These are phyloP conservation scores for Halcyon leucocephala DNA, from an alignment of 2,797 vertebrate genomes.

Conservation along the genomic window DNA sequence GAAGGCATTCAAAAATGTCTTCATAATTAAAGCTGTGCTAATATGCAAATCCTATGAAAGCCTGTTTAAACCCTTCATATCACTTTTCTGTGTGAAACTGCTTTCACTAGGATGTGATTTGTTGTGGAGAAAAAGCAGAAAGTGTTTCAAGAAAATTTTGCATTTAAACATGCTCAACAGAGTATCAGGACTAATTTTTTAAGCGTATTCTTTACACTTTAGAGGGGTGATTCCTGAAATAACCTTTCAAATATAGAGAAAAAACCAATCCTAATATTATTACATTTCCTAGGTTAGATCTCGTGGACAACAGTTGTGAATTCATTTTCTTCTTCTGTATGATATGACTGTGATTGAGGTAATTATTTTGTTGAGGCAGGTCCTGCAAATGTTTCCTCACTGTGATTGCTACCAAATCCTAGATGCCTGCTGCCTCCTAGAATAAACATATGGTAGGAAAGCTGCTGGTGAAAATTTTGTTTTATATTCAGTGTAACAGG, in stretches of 20 bases:
- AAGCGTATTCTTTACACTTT: background rate
- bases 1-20: background rate
- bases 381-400: constrained; percentile 48
- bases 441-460: constrained; percentile 68
- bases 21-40: background rate
- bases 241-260: background rate
- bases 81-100: background rate
- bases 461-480: constrained; percentile 67
- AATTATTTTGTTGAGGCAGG: constrained; percentile 55
- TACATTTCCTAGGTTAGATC: background rate
- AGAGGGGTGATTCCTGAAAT: background rate
- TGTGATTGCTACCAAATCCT: constrained; percentile 54
- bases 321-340: background rate
- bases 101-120: background rate
- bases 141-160: background rate
- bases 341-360: background rate
- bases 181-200: background rate
- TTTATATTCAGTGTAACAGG: constrained; percentile 69
- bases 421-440: constrained; percentile 61
- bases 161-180: background rate
- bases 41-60: background rate
- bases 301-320: background rate
- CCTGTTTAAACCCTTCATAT: background rate
- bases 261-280: background rate
- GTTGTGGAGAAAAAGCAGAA: background rate